Base-by-base conservation (phyloP, 2,797 vertebrate species). In the Momotus momota region DNA sequence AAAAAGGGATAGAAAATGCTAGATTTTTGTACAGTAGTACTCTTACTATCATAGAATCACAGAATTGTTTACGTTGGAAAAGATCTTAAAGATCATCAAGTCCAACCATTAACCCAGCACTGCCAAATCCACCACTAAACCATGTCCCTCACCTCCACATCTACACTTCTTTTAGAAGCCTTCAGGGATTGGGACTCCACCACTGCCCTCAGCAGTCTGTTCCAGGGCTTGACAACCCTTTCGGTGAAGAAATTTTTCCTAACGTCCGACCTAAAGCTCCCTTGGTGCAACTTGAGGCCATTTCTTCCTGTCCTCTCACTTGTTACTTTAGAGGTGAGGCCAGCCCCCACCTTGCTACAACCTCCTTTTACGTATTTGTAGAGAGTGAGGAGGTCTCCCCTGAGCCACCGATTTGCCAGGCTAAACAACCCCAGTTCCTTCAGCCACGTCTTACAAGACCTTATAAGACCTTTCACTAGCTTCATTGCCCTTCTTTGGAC, bases 41-140 rank as follows among this genome's bases (percentile, higher is more conserved):
- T 86, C 9, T 55, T 86, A 16, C 25, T 80, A 33, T 48, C 12
- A 38, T 40, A 14, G 62, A 67, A 51, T 41, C 6, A 23, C 22
- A 57, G 20, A 57, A 33, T 33, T 21, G 20, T 71, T 70, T 57
- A 38, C 9, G 8, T 51, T 74, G 14, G 19, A 78, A 72, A 73
- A 48, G 20, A 33, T 12, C 16, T 7, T 66, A 51, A 43, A 43
- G 20, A 62, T 31, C 22, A 33, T 51, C 0, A 0, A 43, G 48
- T 85, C 38, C 48, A 57, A 6, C 41, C 9, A 7, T 61, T 26
- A 61, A 45, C 29, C 21, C 17, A 81, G 6, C 6, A 17, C 16
- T 67, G 60, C 43, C 22, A 85, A n/a, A 14, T 31, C 19, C 29
- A 46, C 14, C 16, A 14, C 33, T 41, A 31, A 65, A 22, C 9